A percentile compares a stretch with the other conserved stretches of the same genome.
Conservation (phyloP, 2,888 invertebrate species). For the Hetaerina titia region DNA sequence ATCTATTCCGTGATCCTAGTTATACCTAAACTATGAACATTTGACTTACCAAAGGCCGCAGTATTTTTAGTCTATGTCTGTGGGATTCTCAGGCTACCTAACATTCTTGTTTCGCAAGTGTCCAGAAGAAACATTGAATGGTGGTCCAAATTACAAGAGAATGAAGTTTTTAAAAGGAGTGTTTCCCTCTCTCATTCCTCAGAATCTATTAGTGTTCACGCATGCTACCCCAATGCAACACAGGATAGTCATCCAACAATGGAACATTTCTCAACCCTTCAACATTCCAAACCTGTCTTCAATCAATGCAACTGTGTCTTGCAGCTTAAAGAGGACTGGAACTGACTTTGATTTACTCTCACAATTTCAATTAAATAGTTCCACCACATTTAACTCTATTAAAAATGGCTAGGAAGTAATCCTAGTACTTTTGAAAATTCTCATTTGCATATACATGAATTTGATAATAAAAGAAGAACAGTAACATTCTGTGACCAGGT, state of each 20-base stretch:
- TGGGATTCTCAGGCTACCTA: background rate
- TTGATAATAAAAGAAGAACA: background rate
- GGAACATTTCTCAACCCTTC: background rate
- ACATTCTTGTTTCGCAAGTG: background rate
- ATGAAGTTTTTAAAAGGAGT: background rate
- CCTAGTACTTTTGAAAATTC: background rate
- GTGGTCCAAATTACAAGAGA: background rate
- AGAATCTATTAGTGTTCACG: background rate
- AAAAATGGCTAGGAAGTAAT: background rate
- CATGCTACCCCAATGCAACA: background rate
- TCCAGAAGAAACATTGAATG: background rate
- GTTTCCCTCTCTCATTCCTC: background rate
- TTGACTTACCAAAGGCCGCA: background rate
- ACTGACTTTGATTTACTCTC: background rate
- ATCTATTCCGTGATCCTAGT: background rate
- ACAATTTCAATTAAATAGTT: background rate
- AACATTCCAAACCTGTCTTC: background rate
- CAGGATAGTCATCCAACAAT: background rate
- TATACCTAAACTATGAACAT: background rate
- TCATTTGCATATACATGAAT: background rate
- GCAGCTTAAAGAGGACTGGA: background rate
- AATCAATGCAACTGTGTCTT: background rate
- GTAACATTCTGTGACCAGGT: background rate
- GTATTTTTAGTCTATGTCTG: background rate
- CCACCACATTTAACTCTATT: background rate